Evolutionary conservation across 92 coral and sea anemone species (phyloP), one percentile per base, ranked within the genome.

Genomic region (Umimayanthus kanabou): DNA sequence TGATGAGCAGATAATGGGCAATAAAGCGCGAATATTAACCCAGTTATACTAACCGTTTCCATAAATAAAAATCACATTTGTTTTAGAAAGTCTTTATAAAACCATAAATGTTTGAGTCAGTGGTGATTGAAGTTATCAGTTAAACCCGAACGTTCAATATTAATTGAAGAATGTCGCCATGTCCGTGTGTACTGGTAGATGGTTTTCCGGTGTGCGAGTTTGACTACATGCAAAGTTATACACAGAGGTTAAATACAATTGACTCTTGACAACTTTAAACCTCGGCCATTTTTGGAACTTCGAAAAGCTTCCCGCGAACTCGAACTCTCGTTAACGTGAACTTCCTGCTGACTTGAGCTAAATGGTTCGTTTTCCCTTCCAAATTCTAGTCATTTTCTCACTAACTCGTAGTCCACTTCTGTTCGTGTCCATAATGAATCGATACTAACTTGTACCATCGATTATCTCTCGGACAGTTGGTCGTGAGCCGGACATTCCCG

Each of bases 401-500:
- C 14, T 47, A 10, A 33, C 37, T 33, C 37, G 37, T 33, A 33
- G 37, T 33, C 37, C 37, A 33, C 37, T 33, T 61, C 69, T 72
- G 40, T 43, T n/a, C 20, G 18, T 3, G 50, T 40, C 15, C 30
- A 45, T 22, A 9, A 20, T 39, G 50, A 15, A 15, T 75, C 45
- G 7, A 88, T 22, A 49, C 13, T 37, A 39, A 45, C 76, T 0
- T 9, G 5, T 71, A 40, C 64, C 4, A 29, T 81, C 18, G 4
- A 65, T 71, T 33, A 10, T 79, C 50, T 16, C 64, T 61, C 42
- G 70, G 72, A 58, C 81, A 95, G 98, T 92, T 85, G 97, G 98
- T 39, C 96, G 91, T 74, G 96, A 94, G 74, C 99, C 99, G 8
- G 98, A 95, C 78, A 92, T 97, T 83, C 96, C 98, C 76, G 99